phyloP scores from a whole-genome alignment of 2,797 vertebrate genomes.

The Sparus aurata region DNA sequence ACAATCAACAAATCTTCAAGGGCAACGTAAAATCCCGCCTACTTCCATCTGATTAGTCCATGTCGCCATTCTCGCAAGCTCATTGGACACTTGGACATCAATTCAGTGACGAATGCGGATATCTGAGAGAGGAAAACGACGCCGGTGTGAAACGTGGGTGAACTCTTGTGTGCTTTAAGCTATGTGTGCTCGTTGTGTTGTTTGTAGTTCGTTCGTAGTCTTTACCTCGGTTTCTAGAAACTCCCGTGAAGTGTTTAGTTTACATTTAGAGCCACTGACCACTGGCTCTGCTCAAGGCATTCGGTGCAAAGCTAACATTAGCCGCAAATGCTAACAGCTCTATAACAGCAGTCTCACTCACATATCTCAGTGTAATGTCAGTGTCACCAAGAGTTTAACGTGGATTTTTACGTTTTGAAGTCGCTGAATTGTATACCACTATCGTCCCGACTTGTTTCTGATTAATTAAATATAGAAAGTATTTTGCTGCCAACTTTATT shows the following conservation, averaged over 20 bases:
- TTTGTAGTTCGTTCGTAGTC: background rate
- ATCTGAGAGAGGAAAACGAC: background rate
- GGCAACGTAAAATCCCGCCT: slow-evolving; percentile 61
- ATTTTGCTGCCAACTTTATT: too few species aligned
- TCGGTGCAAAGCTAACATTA: slow-evolving; percentile 48
- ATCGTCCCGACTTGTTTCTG: too few species aligned
- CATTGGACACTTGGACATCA: slow-evolving; percentile 60
- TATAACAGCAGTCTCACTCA: slow-evolving; percentile 4
- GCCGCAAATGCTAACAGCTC: slow-evolving; percentile 58
- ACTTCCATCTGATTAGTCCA: slow-evolving; percentile 64
- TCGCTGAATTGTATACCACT: too few species aligned
- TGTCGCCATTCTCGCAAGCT: background rate
- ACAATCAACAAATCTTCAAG: slow-evolving; percentile 59
- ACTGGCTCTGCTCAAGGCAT: background rate
- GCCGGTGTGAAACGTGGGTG: slow-evolving; percentile 78
- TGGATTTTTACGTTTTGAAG: background rate
- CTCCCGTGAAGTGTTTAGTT: background rate
- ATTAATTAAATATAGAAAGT: too few species aligned
- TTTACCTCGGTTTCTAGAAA: fast-evolving
- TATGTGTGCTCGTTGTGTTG: background rate
- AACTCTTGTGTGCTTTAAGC: slow-evolving; percentile 25
- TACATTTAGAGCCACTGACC: background rate
- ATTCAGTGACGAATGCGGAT: slow-evolving; percentile 63
- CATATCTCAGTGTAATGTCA: background rate
- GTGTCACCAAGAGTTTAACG: background rate